Conservation (phyloP, 2,888 invertebrate species). For the Nomada ferruginata region DNA sequence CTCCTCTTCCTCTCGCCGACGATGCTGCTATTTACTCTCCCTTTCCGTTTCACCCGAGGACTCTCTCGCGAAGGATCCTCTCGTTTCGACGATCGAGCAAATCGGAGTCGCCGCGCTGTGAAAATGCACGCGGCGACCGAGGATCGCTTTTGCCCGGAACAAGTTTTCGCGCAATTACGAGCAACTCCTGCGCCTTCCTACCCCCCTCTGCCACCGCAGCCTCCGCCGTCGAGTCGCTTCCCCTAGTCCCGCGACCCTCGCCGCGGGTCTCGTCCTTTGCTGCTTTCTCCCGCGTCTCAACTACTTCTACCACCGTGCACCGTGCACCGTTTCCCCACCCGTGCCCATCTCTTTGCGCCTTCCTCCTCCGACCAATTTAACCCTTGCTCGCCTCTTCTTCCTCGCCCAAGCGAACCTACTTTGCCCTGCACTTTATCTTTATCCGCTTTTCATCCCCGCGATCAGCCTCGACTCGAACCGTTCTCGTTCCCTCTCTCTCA, state of each 20-base stretch:
- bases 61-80: slow-evolving; percentile 28
- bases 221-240: slow-evolving; percentile 11
- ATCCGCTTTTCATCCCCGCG: slow-evolving; percentile 67
- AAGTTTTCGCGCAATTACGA: slow-evolving; percentile 83
- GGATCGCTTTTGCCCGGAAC: slow-evolving; percentile 79
- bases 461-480: slow-evolving; percentile 26
- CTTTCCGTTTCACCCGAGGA: slow-evolving; percentile 3
- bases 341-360: too few species aligned
- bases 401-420: slow-evolving; percentile 72
- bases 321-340: too few species aligned
- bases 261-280: slow-evolving; percentile 44
- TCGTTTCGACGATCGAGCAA: neutral
- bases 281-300: neutral
- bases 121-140: slow-evolving; percentile 71
- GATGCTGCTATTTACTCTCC: neutral
- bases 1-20: neutral
- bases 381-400: slow-evolving; percentile 29
- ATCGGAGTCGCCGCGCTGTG: neutral
- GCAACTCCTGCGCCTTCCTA: slow-evolving; percentile 79
- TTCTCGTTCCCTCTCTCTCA: slow-evolving; percentile 33
- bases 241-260: slow-evolving; percentile 7
- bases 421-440: slow-evolving; percentile 78
- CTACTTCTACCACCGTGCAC: neutral
- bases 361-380: slow-evolving; percentile 3
- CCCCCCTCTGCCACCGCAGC: slow-evolving; percentile 23